Conservation (phyloP, 2,113 vertebrate genomes). For the Malurus cyaneus region DNA sequence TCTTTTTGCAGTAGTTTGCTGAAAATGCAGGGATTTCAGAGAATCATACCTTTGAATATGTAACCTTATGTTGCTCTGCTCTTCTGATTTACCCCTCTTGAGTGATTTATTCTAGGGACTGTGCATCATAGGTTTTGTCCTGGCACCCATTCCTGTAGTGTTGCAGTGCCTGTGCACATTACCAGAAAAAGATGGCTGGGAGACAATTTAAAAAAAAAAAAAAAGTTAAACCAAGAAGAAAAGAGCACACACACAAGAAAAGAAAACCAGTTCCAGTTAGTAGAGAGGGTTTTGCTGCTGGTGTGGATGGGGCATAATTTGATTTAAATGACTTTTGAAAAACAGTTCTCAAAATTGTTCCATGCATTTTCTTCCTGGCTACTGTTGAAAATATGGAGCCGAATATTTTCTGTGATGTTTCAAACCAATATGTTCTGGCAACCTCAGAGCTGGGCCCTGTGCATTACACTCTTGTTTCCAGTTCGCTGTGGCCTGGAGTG, state of each 20-base stretch:
- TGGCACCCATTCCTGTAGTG: constrained; percentile 6
- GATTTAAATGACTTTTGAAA: constrained; percentile 71
- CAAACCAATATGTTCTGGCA: constrained; percentile 71
- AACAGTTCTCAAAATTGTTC: constrained; percentile 66
- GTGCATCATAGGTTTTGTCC: constrained; percentile 42
- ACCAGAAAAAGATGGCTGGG: constrained; percentile 56
- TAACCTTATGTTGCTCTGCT: neutral
- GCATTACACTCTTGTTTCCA: constrained; percentile 60
- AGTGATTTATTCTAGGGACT: constrained; percentile 58
- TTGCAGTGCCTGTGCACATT: constrained; percentile 35
- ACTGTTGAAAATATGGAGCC: constrained; percentile 63
- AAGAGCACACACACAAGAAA: constrained; percentile 44
- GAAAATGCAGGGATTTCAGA: constrained; percentile 26
- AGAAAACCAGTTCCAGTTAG: constrained; percentile 57
- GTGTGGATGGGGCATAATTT: constrained; percentile 66
- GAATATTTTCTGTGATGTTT: constrained; percentile 71
- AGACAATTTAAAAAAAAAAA: neutral
- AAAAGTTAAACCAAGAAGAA: constrained; percentile 20
- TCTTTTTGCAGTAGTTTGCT: neutral
- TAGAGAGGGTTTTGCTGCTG: constrained; percentile 40
- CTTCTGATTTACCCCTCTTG: constrained; percentile 27
- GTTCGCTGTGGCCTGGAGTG: constrained; percentile 67
- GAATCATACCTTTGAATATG: neutral
- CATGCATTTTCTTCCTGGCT: constrained; percentile 68
- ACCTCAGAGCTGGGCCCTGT: constrained; percentile 52